A percentile compares a stretch with the other conserved stretches of the same genome.
phyloP scores from a whole-genome alignment of 1,140 invertebrate genomes.

The Drosophila pruinosa region DNA sequence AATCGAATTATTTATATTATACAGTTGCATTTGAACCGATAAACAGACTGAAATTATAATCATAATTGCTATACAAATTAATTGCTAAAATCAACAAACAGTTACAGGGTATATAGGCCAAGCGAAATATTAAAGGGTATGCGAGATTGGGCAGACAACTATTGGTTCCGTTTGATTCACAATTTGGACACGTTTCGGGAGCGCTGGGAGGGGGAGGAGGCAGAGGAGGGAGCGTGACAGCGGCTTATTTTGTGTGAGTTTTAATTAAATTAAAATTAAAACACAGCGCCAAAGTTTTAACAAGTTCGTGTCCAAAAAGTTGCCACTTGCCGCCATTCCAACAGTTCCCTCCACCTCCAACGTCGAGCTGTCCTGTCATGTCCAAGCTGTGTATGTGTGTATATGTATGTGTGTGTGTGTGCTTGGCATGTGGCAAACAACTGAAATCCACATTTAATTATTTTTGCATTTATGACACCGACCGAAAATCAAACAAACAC shows the following conservation, averaged over 20 bases:
- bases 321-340: slow-evolving; percentile 28
- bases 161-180: not conserved
- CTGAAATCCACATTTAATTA: slow-evolving; percentile 54
- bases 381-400: slow-evolving; percentile 20
- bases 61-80: too few relatives aligned
- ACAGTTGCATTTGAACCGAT: too few relatives aligned
- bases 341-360: slow-evolving; percentile 11
- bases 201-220: not conserved
- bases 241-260: slow-evolving; percentile 68
- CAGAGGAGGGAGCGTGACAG: slow-evolving; percentile 1
- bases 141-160: not conserved
- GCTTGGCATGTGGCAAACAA: slow-evolving; percentile 37
- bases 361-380: slow-evolving; percentile 12
- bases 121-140: too few relatives aligned
- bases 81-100: too few relatives aligned
- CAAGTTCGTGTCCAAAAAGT: slow-evolving; percentile 50
- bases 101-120: too few relatives aligned
- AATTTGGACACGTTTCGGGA: not conserved
- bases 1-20: too few relatives aligned
- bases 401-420: slow-evolving; percentile 15
- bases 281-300: slow-evolving; percentile 66
- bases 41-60: too few relatives aligned
- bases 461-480: slow-evolving; percentile 45
- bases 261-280: slow-evolving; percentile 62
- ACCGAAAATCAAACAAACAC: slow-evolving; percentile 7